Base-by-base conservation (phyloP, 2,888 invertebrate species). In the Andrena bucephala region DNA sequence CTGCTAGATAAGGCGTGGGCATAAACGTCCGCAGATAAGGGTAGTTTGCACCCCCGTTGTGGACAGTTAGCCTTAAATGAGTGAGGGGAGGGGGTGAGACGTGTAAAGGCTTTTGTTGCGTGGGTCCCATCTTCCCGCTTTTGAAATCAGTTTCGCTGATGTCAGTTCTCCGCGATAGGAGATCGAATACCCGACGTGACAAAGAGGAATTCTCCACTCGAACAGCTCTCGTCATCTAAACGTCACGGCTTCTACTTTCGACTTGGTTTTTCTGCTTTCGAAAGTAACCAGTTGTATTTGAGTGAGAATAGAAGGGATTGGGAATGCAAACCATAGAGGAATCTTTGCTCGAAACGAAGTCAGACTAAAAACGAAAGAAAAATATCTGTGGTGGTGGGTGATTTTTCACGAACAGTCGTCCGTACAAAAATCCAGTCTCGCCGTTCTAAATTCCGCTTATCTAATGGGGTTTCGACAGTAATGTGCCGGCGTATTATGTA, bases 21-120 rank as follows among this genome's bases (percentile, higher is more conserved):
- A 93, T 94, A 93, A 94, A 94, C 93, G 93, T 91, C 89, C 91
- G 81, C 85, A 92, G 94, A 94, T 94, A 94, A 94, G 92, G 90
- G 93, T 90, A 92, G 93, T 94, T 94, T 94, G 92, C 94, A 93
- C 93, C 93, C 93, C 91, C 89, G 92, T 92, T 93, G 93, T 92
- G 93, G 93, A 93, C 93, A 93, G 93, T 93, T 93, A 92, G 93
- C 91, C 92, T 93, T 91, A 91, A 93, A 93, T 91, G 93, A 93
- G 91, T 88, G 88, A 84, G 81, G 80, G 84, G 77, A 79, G 85
- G 84, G 85, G 83, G 62, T 84, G 89, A 84, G 86, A 85, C 81
- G 89, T 87, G 87, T 84, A 85, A 82, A 83, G 81, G 84, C 86
- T 73, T 89, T 84, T 87, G 88, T 87, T 86, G 83, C 81, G 73